These are phyloP conservation scores for Garrulus glandarius DNA, from an alignment of 2,797 vertebrate genomes.

Conservation along the genomic window DNA sequence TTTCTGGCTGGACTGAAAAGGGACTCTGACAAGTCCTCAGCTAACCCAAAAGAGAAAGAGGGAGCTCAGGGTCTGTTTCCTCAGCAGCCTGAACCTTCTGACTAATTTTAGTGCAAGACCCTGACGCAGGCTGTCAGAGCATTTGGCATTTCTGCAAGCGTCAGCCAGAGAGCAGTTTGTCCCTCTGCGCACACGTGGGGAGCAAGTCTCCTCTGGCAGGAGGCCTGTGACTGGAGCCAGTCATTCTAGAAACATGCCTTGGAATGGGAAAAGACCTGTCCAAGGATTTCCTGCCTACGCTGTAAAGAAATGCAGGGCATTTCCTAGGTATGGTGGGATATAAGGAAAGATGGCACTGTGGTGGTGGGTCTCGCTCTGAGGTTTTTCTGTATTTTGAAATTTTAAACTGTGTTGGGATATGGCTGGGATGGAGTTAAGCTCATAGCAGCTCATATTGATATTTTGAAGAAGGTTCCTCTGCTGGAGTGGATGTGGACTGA, in stretches of 20 bases:
- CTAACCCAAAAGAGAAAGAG: neutral
- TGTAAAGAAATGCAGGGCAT: neutral
- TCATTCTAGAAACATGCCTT: neutral
- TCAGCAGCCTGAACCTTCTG: neutral
- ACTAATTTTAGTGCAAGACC: neutral
- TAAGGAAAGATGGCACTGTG: neutral
- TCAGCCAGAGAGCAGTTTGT: neutral
- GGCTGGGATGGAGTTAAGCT: slow-evolving; percentile 13
- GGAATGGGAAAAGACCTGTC: neutral
- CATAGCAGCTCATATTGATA: neutral
- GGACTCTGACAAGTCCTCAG: neutral
- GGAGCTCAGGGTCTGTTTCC: neutral
- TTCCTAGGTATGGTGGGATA: neutral
- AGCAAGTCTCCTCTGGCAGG: neutral
- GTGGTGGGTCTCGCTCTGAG: neutral
- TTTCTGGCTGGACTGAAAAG: neutral
- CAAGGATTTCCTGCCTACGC: neutral
- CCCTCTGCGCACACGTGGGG: fast-evolving
- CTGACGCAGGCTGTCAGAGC: neutral
- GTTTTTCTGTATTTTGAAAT: neutral
- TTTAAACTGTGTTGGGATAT: neutral
- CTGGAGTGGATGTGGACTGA: neutral
- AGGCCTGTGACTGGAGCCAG: neutral
- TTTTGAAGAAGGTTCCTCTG: neutral
- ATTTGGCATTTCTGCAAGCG: neutral